phyloP scores from a whole-genome alignment of 2,113 vertebrate genomes.

The Physeter macrocephalus region DNA sequence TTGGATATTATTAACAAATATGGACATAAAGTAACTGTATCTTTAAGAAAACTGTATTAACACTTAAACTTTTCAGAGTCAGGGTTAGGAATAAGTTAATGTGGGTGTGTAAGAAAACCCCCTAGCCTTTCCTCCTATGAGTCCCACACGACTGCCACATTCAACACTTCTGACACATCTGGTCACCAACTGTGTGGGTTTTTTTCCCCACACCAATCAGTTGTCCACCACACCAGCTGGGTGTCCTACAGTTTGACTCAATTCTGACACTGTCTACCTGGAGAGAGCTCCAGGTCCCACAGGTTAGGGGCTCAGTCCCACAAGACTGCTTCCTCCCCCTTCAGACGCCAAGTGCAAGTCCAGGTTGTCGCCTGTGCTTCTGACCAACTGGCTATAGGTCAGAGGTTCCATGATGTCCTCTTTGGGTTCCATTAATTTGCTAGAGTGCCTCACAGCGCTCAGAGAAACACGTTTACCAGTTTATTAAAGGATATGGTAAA shows the following conservation, averaged over 20 bases:
- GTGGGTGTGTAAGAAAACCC: too few relatives aligned
- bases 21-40: not conserved
- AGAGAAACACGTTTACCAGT: too few relatives aligned
- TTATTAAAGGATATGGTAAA: not conserved
- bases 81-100: too few relatives aligned
- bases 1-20: not conserved
- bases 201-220: not conserved
- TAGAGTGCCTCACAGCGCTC: not conserved
- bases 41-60: not conserved
- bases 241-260: not conserved
- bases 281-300: not conserved
- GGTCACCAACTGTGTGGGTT: too few relatives aligned
- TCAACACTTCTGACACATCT: not conserved
- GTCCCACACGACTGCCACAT: rapidly evolving
- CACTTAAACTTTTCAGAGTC: not conserved
- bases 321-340: too few relatives aligned
- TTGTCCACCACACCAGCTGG: not conserved
- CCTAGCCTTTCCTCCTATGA: not conserved
- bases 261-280: not conserved
- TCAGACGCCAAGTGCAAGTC: not conserved
- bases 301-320: not conserved
- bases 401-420: not conserved
- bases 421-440: not conserved
- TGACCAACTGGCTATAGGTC: too few relatives aligned
- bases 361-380: not conserved